These are phyloP conservation scores for Epinephelus cyanopodus DNA, from an alignment of 2,113 vertebrate species.

Conservation along the genomic window DNA sequence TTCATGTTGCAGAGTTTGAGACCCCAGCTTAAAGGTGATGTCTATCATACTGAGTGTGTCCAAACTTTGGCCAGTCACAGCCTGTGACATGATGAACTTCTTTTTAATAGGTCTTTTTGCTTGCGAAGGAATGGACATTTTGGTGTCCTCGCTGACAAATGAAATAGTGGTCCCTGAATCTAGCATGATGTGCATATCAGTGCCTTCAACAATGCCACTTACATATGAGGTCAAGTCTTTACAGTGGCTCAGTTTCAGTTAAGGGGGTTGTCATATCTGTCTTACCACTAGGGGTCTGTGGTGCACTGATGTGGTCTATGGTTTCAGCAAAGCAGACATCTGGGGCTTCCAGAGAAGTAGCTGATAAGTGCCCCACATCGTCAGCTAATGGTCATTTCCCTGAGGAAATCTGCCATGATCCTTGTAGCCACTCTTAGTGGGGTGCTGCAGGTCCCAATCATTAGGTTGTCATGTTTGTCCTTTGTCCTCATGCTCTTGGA, in stretches of 20 bases:
- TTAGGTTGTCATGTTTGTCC: background rate
- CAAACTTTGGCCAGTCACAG: constrained; percentile 11
- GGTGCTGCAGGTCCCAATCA: background rate
- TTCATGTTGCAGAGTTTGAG: background rate
- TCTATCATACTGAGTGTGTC: constrained; percentile 5
- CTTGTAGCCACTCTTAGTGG: background rate
- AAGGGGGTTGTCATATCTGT: background rate
- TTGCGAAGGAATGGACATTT: background rate
- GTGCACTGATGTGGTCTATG: background rate
- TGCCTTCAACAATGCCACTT: constrained; percentile 23
- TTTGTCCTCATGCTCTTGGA: background rate
- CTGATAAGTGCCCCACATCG: too few species aligned
- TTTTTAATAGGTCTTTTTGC: constrained; percentile 15
- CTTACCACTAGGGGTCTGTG: background rate
- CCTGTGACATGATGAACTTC: constrained; percentile 19
- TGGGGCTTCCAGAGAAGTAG: background rate
- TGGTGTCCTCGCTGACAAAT: constrained; percentile 13
- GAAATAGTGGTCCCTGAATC: constrained; percentile 15
- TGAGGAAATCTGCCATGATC: background rate
- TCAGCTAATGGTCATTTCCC: too few species aligned
- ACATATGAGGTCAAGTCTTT: constrained; percentile 1
- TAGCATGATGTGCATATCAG: constrained; percentile 21
- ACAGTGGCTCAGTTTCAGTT: too few species aligned
- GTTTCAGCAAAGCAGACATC: background rate
- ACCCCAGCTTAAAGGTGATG: too few species aligned